phyloP scores from a whole-genome alignment of 2,797 vertebrate species.

The Lepilemur septentrionalis region DNA sequence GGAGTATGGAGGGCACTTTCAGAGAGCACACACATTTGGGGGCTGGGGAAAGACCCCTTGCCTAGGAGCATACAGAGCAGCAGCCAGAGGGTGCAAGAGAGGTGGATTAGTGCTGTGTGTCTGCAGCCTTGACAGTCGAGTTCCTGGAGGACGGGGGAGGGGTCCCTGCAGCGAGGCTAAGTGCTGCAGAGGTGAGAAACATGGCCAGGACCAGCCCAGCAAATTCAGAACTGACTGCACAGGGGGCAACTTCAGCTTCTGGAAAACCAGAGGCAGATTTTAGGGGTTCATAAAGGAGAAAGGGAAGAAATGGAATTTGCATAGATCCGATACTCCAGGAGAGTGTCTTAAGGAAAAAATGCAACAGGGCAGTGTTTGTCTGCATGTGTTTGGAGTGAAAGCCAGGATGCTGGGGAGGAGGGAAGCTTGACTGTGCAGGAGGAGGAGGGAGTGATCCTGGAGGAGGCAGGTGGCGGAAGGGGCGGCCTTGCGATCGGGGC shows the following conservation, averaged over 20 bases:
- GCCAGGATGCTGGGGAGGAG: not conserved
- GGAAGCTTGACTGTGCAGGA: not conserved
- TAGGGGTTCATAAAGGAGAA: not conserved
- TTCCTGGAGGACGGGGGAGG: not conserved
- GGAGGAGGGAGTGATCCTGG: not conserved
- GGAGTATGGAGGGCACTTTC: not conserved
- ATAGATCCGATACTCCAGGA: not conserved
- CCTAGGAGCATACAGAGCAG: not conserved
- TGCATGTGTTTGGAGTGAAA: not conserved
- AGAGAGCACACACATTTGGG: not conserved
- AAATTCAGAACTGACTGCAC: not conserved
- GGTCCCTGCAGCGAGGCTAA: not conserved
- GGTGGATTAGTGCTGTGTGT: not conserved
- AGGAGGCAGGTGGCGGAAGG: not conserved
- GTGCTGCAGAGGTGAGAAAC: not conserved
- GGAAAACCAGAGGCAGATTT: not conserved
- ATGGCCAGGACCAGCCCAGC: rapidly evolving
- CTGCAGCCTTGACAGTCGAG: not conserved
- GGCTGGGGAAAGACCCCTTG: not conserved
- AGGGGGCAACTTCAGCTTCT: not conserved
- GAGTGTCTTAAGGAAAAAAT: not conserved
- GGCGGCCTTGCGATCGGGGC: not conserved
- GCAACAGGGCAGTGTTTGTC: not conserved
- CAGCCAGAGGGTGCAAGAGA: not conserved
- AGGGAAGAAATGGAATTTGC: not conserved